Base-by-base conservation (phyloP, 1,140 invertebrate species). In the Drosophila pseudoananassae region DNA sequence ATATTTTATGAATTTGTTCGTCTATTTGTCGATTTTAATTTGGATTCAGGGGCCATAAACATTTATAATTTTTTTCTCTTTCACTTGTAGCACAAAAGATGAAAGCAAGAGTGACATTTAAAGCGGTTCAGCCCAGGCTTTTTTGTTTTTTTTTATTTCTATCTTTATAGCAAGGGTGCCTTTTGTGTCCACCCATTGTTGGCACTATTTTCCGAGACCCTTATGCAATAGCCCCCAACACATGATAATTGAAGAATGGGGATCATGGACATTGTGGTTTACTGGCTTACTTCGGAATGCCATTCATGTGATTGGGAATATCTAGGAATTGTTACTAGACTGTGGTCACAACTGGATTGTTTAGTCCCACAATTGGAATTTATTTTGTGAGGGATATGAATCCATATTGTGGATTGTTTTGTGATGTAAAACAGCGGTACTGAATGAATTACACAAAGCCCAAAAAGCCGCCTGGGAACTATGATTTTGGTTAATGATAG, bases 81-180 rank as follows among this genome's bases (percentile, higher is more conserved):
- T 65, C 40, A 63, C 65, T 60, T 17, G 17, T 12, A 33, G 33
- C n/a, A 78, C 60, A 83, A 83, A 72, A 84, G 81, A 85, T 64
- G 80, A 83, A 83, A 83, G 80, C 80, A 83, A 83, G 70, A 84
- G 80, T 83, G 80, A 83, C 80, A 85, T 66, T 83, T 71, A 56
- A 68, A 69, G 61, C 49, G 65, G 20, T 68, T 10, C 36, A 54
- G 43, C n/a, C 63, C 50, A 25, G 40, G 17, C 10, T 45, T 20
- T 20, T 15, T 15, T 43, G 3, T 2, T 17, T 43, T 40, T 40
- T 6, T 43, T 43, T 43, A 20, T 46, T 46, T 27, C 20, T 10
- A n/a, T 56, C 43, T 63, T 57, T 57, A 31, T n/a, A 27, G 52
- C 17, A 1, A 64, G 33, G 64, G 43, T 49, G 54, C 64, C 64